These are phyloP conservation scores for Taxidea taxus DNA, from an alignment of 2,113 vertebrate species.

Conservation along the genomic window DNA sequence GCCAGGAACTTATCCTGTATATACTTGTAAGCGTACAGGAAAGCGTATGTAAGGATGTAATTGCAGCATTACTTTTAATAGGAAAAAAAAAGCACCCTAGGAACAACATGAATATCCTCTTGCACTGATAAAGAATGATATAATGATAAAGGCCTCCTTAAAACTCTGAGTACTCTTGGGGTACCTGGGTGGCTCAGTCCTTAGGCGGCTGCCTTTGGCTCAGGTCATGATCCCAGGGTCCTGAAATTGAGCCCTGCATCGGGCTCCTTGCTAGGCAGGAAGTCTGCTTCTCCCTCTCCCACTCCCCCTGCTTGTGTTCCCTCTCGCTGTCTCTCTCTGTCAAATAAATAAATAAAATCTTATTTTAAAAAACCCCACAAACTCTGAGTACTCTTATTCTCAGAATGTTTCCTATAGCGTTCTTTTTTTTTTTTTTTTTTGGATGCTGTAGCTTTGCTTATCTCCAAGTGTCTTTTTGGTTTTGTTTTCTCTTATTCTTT, in stretches of 20 bases:
- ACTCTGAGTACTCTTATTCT: conserved; percentile 19
- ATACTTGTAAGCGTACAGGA: not conserved
- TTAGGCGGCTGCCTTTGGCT: no score
- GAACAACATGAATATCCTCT: conserved; percentile 1
- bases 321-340: no score
- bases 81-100: not conserved
- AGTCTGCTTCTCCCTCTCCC: no score
- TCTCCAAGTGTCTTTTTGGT: not conserved
- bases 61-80: not conserved
- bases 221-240: no score
- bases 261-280: no score
- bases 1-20: not conserved
- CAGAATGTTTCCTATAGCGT: not conserved
- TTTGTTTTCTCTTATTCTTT: conserved; percentile 24
- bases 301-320: no score
- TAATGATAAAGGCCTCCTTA: not conserved
- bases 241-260: no score
- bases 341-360: no score
- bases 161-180: conserved; percentile 11
- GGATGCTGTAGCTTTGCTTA: not conserved
- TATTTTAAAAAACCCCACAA: not conserved
- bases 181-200: no score
- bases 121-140: not conserved
- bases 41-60: not conserved
- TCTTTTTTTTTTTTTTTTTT: conserved; percentile 39